A percentile compares a stretch with the other conserved stretches of the same genome.
phyloP scores from a whole-genome alignment of 2,113 vertebrate species.

The Prunella fulvescens region DNA sequence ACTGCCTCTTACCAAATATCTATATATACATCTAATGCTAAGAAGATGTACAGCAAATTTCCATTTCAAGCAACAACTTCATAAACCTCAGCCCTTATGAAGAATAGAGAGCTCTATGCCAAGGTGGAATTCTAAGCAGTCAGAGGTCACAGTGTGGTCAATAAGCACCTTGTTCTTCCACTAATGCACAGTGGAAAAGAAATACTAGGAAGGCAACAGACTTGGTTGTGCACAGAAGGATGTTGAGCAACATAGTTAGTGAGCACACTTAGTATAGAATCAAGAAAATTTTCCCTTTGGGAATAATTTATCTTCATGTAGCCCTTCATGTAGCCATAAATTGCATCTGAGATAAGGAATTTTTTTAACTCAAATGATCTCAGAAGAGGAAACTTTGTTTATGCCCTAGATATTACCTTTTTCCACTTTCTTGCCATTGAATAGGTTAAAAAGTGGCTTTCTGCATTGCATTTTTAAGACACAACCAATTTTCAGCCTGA shows the following conservation, averaged over 20 bases:
- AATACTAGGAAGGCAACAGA: not conserved
- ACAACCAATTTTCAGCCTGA: not conserved
- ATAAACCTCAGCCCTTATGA: not conserved
- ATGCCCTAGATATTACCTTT: not conserved
- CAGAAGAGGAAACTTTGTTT: not conserved
- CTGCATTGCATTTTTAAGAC: not conserved
- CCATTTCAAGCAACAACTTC: not conserved
- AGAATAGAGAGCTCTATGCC: not conserved
- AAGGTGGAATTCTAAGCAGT: not conserved
- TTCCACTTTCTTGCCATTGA: not conserved
- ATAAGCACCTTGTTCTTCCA: not conserved
- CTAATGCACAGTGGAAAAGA: not conserved
- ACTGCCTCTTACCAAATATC: not conserved
- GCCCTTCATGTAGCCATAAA: not conserved
- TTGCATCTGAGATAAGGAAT: not conserved
- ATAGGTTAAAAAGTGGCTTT: not conserved
- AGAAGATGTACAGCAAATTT: not conserved
- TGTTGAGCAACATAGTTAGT: not conserved
- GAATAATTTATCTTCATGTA: not conserved
- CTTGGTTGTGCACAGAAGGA: not conserved
- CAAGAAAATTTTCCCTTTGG: not conserved
- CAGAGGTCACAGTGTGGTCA: not conserved
- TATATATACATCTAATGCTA: not conserved
- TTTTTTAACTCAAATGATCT: not conserved
- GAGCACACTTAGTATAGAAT: not conserved